Evolutionary conservation across 2,113 vertebrate species (phyloP), one percentile per base, ranked within the genome.

Genomic region (Uropsilus gracilis): DNA sequence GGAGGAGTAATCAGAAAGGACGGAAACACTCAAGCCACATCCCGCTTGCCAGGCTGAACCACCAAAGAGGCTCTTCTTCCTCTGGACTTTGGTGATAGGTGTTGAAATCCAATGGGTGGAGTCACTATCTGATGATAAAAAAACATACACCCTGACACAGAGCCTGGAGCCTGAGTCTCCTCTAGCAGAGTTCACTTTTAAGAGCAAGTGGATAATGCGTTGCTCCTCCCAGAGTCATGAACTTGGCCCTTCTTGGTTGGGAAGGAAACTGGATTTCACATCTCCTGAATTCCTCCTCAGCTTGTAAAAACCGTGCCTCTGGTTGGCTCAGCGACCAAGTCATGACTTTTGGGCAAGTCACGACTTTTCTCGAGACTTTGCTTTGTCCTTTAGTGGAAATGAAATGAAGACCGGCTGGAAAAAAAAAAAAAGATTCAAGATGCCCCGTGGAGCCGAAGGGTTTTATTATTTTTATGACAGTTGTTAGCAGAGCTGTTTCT

Each of bases 381-480:
- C 14, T 48, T 91, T 90, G 83, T 84, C 73, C 50, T 91, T 89
- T 66, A 89, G 64, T 68, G 48, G 86, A 95, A 96, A 90, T 92
- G 63, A 82, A 89, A 92, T 90, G 48, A 78, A 92, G 89, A 85
- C 95, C 64, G 22, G 76, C 86, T 66, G 9, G 9, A 12, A 85
- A 85, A 34, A 92, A 64, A 50, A 71, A 92, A 88, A 78, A 87
- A 69, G 71, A 77, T 72, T 22, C 53, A 20, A 64, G 71, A 63
- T 48, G 48, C 46, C 32, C n/a, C 44, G 34, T 57, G 50, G 69
- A 94, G 69, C 73, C 34, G n/a, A 89, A 42, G 28, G 53, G 63
- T 86, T 77, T 34, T 68, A 82, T 94, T 91, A 78, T 68, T 96
- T 96, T 95, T 94, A 94, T 76, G 71, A 92, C 69, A 76, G 61